These are phyloP conservation scores for Molossus alvarezi DNA, from an alignment of 2,797 vertebrate genomes.

Conservation along the genomic window DNA sequence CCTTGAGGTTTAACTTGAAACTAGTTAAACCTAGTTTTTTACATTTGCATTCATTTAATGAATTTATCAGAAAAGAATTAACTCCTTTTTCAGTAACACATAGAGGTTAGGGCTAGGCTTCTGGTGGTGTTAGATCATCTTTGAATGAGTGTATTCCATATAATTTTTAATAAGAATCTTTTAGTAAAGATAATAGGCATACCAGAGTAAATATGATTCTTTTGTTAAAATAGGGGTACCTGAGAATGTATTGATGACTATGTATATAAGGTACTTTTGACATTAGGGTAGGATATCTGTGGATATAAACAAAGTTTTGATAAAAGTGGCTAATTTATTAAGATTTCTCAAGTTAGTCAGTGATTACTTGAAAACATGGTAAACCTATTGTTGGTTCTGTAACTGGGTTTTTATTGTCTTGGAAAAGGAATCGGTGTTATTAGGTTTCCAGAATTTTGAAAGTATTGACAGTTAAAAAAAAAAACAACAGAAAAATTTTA, in stretches of 20 bases:
- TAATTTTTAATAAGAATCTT: constrained; percentile 38
- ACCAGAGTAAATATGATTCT: background rate
- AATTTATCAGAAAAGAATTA: background rate
- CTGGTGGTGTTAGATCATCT: background rate
- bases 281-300: background rate
- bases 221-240: background rate
- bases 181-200: background rate
- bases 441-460: background rate
- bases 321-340: constrained; percentile 65
- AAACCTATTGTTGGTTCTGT: background rate
- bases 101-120: constrained; percentile 11
- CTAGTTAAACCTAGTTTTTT: background rate
- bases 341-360: constrained; percentile 28
- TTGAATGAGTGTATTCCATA: background rate
- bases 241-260: background rate
- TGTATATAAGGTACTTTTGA: background rate
- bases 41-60: constrained; percentile 7
- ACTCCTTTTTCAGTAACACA: background rate
- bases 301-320: constrained; percentile 54
- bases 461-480: background rate
- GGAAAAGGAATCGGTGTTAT: background rate
- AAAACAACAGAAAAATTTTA: background rate
- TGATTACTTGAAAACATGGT: constrained; percentile 26
- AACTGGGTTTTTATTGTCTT: constrained; percentile 20
- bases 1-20: constrained; percentile 55